A percentile compares a stretch with the other conserved stretches of the same genome.
phyloP scores from a whole-genome alignment of 1,140 invertebrate genomes.

The Thereuonema tuberculata region DNA sequence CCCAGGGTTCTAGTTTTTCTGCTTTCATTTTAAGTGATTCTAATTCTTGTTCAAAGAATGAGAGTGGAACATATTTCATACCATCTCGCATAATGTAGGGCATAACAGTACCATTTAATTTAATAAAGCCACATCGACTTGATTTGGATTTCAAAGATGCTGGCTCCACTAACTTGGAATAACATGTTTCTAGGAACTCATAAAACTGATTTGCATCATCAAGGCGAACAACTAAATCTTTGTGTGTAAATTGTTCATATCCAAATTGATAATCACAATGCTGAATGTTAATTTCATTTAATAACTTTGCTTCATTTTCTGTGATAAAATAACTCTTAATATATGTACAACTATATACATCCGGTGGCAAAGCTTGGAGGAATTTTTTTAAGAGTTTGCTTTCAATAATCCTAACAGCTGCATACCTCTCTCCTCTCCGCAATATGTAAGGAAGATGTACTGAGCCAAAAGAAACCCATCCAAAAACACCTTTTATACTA shows the following conservation, averaged over 20 bases:
- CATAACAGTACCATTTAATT: constrained; percentile 85
- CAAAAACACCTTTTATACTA: constrained; percentile 69
- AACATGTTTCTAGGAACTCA: constrained; percentile 74
- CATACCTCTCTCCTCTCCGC: constrained; percentile 45
- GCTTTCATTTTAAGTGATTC: constrained; percentile 74
- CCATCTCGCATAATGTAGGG: constrained; percentile 73
- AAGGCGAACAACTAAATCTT: constrained; percentile 76
- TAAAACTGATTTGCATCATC: constrained; percentile 80
- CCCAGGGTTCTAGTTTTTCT: constrained; percentile 69
- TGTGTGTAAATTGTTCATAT: constrained; percentile 68
- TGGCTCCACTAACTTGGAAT: constrained; percentile 52
- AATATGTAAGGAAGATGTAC: constrained; percentile 76
- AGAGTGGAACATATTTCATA: constrained; percentile 80
- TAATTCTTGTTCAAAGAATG: constrained; percentile 85
- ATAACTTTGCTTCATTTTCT: constrained; percentile 67
- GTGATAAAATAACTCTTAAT: constrained; percentile 89
- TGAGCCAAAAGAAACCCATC: constrained; percentile 73
- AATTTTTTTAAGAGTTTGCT: constrained; percentile 59
- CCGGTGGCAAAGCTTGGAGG: constrained; percentile 24
- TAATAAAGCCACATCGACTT: constrained; percentile 73
- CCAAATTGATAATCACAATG: constrained; percentile 86
- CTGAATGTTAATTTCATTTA: constrained; percentile 84
- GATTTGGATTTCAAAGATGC: constrained; percentile 17
- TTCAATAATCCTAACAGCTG: constrained; percentile 11
- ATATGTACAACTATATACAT: constrained; percentile 51